Base-by-base conservation (phyloP, 1,140 invertebrate species). In the Neodiprion virginianus region DNA sequence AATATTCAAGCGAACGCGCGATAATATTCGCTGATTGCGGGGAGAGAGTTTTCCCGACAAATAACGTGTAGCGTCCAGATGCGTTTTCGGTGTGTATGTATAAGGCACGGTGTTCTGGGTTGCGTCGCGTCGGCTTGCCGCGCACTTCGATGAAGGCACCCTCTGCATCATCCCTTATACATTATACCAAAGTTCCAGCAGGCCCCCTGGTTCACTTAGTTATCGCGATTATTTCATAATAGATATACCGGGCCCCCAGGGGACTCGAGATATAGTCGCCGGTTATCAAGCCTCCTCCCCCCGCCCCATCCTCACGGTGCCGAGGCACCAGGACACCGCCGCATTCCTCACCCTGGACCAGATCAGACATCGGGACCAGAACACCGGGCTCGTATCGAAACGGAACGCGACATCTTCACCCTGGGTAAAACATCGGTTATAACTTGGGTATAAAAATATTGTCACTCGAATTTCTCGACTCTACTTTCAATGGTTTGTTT, bases 201-300 rank as follows among this genome's bases (percentile, higher is more conserved):
- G 67, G 67, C 67, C 67, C 17, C 67, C 67, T 69, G 40, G 21
- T 69, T 47, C 67, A 69, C 67, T 72, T 71, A 48, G 40, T 73
- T 77, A 80, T 79, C 75, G 72, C 79, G 76, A 78, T 81, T 79
- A 81, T 80, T 79, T 74, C 72, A 76, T 71, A 66, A 71, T 69
- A 75, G 72, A 80, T 74, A 79, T 77, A 67, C 28, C 67, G 66
- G 68, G n/a, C 66, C 2, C 40, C 67, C 17, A 21, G 11, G 40
- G 67, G 67, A 69, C 67, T 69, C 67, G 67, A 69, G 21, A 69
- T 21, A 65, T 65, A 69, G 67, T 12, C 53, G 11, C 4, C 5
- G 0, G 53, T 61, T 61, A 61, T 61, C 53, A 61, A 61, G 53
- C 11, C 8, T 61, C 53, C 53, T 40, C 28, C 28, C 28, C 28